Conservation (phyloP, 2,888 invertebrate genomes). For the Galeopsomyia nigrocyanea region DNA sequence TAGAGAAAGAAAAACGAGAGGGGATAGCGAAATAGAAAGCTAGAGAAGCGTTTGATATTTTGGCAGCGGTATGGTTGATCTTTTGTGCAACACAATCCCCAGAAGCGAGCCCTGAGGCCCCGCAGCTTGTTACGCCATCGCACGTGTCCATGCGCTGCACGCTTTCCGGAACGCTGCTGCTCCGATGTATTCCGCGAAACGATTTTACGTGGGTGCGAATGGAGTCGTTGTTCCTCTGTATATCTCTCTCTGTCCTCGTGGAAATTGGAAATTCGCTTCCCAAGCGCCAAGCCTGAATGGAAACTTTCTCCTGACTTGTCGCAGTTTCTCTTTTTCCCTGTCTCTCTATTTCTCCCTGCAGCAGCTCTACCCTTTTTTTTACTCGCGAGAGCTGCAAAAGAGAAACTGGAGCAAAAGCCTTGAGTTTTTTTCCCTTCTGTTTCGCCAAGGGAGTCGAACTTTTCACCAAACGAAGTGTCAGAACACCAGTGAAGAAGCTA, state of each 20-base stretch:
- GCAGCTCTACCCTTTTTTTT: too few species aligned
- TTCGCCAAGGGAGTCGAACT: constrained; percentile 29
- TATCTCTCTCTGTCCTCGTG: constrained; percentile 22
- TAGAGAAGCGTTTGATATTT: too few species aligned
- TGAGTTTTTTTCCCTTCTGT: not conserved
- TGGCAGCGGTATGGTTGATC: too few species aligned
- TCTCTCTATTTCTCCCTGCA: not conserved
- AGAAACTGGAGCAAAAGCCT: too few species aligned
- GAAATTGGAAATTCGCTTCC: constrained; percentile 44
- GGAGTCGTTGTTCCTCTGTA: constrained; percentile 5
- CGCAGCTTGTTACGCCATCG: constrained; percentile 21
- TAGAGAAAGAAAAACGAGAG: too few species aligned
- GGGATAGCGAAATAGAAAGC: too few species aligned
- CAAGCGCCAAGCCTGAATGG: constrained; percentile 7
- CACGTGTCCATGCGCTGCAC: constrained; percentile 6
- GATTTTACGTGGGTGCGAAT: constrained; percentile 26
- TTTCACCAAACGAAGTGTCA: not conserved
- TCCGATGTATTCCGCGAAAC: not conserved
- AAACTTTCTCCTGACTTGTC: constrained; percentile 28
- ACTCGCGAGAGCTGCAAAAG: too few species aligned
- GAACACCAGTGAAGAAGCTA: constrained; percentile 19
- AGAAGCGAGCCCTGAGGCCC: not conserved
- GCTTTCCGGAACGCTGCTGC: not conserved
- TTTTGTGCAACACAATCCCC: too few species aligned
- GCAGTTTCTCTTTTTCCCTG: not conserved